phyloP scores from a whole-genome alignment of 2,888 invertebrate species.

The Sipha maydis region DNA sequence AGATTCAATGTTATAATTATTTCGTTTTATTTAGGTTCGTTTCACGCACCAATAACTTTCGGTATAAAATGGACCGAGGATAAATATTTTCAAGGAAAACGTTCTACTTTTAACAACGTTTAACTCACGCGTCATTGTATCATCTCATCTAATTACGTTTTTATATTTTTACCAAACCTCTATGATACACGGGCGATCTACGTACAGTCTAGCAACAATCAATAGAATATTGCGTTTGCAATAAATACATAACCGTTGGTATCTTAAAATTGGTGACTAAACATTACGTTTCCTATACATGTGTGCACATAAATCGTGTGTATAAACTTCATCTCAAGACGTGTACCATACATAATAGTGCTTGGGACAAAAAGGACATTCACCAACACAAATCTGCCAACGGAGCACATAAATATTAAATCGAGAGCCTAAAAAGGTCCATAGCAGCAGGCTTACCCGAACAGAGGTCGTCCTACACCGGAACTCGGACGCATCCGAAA shows the following conservation, averaged over 20 bases:
- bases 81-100: neutral
- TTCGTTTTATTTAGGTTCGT: neutral
- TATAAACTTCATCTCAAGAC: neutral
- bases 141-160: neutral
- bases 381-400: slow-evolving; percentile 50
- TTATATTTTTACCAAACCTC: no score
- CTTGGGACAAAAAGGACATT: slow-evolving; percentile 21
- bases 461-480: slow-evolving; percentile 43
- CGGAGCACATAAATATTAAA: slow-evolving; percentile 54
- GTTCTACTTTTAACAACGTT: neutral
- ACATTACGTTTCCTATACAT: no score
- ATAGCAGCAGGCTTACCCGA: neutral
- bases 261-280: no score
- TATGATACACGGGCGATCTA: no score
- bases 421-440: slow-evolving; percentile 57
- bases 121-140: neutral
- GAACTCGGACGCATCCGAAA: slow-evolving; percentile 57
- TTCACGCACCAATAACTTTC: neutral
- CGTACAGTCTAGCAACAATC: no score
- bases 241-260: no score
- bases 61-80: neutral
- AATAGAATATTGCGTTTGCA: no score
- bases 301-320: neutral
- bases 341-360: neutral
- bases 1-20: slow-evolving; percentile 32